A percentile compares a stretch with the other conserved stretches of the same genome.
Evolutionary conservation across 1,140 invertebrate species (phyloP).

Genomic region (Anoplophora glabripennis): DNA sequence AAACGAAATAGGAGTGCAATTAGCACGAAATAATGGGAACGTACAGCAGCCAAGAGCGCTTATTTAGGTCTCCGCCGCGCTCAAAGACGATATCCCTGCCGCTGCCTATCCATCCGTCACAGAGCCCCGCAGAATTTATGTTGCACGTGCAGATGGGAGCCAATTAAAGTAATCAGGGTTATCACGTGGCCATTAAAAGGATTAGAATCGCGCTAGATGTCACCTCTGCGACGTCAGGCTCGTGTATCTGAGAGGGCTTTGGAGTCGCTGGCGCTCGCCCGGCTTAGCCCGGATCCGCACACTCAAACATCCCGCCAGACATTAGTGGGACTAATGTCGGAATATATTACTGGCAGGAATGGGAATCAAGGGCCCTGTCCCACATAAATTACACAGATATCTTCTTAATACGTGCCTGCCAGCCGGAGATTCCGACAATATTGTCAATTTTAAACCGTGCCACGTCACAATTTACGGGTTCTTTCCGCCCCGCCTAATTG

Average conservation of each 20-base stretch:
- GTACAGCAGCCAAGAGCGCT: too few species aligned
- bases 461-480: constrained; percentile 16
- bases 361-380: constrained; percentile 37
- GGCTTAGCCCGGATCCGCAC: constrained; percentile 37
- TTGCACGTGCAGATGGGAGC: constrained; percentile 20
- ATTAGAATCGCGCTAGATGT: constrained; percentile 41
- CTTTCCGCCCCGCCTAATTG: not conserved
- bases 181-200: constrained; percentile 44
- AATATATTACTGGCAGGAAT: constrained; percentile 45
- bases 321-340: constrained; percentile 47
- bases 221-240: constrained; percentile 37
- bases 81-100: not conserved
- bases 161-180: constrained; percentile 44
- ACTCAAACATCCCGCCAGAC: constrained; percentile 46
- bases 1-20: too few species aligned
- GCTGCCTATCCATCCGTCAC: constrained; percentile 3
- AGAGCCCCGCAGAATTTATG: constrained; percentile 9
- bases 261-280: constrained; percentile 18
- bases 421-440: constrained; percentile 41
- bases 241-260: constrained; percentile 32
- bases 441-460: constrained; percentile 38
- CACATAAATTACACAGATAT: constrained; percentile 48
- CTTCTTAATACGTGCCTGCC: constrained; percentile 48
- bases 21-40: too few species aligned
- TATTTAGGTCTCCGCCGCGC: too few species aligned